Evolutionary conservation across 2,797 vertebrate genomes (phyloP).

Genomic region (Threskiornis aethiopicus): DNA sequence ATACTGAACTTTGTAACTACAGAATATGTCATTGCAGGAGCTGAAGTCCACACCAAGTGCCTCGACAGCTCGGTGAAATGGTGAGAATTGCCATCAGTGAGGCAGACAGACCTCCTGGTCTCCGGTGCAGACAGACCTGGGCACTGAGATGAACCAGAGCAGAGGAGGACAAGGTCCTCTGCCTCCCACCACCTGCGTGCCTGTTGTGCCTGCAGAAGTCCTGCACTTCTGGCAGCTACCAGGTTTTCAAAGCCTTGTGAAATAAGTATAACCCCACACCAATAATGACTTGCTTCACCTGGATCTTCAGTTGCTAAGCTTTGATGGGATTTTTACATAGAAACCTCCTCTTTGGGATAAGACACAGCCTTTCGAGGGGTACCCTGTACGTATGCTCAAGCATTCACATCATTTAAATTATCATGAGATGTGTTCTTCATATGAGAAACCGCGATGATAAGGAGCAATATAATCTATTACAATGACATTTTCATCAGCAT

Average conservation of each 20-base stretch:
- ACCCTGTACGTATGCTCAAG: not conserved
- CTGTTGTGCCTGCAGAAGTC: too few species aligned
- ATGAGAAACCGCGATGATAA: not conserved
- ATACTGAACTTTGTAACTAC: fast-evolving
- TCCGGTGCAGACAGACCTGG: not conserved
- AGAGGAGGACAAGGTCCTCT: not conserved
- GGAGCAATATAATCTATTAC: not conserved
- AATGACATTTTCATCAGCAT: not conserved
- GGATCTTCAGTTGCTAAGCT: not conserved
- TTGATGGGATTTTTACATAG: not conserved
- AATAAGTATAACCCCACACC: not conserved
- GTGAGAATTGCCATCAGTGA: fast-evolving
- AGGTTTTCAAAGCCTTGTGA: not conserved
- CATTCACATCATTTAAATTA: not conserved
- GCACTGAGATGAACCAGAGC: fast-evolving
- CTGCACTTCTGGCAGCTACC: not conserved
- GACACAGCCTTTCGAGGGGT: not conserved
- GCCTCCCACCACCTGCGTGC: too few species aligned
- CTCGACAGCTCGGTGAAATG: fast-evolving
- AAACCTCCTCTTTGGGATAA: not conserved
- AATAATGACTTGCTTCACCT: not conserved
- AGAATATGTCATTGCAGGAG: fast-evolving
- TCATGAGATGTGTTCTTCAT: not conserved
- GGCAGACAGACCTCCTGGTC: not conserved
- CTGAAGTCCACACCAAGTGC: not conserved